Evolutionary conservation across 2,113 vertebrate genomes (phyloP).

Genomic region (Acanthochromis polyacanthus): DNA sequence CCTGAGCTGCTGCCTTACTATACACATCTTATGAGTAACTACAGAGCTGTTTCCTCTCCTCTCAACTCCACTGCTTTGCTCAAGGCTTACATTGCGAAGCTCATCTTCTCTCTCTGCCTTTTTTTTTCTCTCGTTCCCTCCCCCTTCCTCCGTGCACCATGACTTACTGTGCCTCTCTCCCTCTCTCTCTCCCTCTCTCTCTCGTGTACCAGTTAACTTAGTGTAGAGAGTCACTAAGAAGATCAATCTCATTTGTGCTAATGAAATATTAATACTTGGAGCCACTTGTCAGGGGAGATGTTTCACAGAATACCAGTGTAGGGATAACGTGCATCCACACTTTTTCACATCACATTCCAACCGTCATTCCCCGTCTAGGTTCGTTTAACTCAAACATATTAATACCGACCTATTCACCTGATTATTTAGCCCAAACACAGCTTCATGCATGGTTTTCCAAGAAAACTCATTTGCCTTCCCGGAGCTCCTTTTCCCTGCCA

Average conservation of each 20-base stretch:
- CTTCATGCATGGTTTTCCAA: constrained; percentile 6
- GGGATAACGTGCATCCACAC: constrained; percentile 51
- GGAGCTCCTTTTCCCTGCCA: constrained; percentile 25
- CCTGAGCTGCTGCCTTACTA: constrained; percentile 80
- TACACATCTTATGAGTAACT: constrained; percentile 81
- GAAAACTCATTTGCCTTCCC: constrained; percentile 7
- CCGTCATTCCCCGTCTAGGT: constrained; percentile 13
- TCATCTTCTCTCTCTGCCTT: constrained; percentile 59
- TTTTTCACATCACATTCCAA: constrained; percentile 29
- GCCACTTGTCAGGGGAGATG: constrained; percentile 60
- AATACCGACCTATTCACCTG: not conserved
- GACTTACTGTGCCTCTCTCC: constrained; percentile 43
- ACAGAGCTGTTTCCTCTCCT: constrained; percentile 68
- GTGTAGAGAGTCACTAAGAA: constrained; percentile 63
- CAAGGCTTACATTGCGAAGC: constrained; percentile 65
- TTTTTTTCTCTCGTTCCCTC: constrained; percentile 40
- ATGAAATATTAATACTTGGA: constrained; percentile 76
- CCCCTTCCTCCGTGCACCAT: constrained; percentile 44
- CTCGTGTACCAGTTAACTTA: constrained; percentile 49
- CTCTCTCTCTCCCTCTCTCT: constrained; percentile 17
- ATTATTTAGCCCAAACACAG: constrained; percentile 23
- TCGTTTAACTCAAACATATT: constrained; percentile 18
- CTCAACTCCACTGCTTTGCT: constrained; percentile 63
- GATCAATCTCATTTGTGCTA: constrained; percentile 78
- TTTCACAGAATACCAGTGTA: constrained; percentile 52